Evolutionary conservation across 2,888 invertebrate species (phyloP).

Genomic region (Patella caerulea): DNA sequence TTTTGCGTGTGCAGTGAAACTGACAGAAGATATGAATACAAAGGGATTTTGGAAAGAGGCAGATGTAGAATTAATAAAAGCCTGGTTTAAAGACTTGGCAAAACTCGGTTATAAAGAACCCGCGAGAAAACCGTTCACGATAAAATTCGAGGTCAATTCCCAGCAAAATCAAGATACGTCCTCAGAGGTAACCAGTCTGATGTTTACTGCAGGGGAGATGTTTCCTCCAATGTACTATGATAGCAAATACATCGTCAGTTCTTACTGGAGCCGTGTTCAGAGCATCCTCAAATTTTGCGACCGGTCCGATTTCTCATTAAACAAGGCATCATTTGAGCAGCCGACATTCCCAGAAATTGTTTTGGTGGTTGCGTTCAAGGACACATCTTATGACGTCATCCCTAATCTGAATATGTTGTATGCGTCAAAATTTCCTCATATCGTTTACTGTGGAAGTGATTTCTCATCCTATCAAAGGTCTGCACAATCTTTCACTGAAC

Average conservation of each 20-base stretch:
- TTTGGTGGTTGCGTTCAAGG: constrained; percentile 20
- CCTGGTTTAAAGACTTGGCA: constrained; percentile 17
- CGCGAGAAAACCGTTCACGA: background rate
- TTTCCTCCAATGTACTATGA: constrained; percentile 8
- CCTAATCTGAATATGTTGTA: constrained; percentile 10
- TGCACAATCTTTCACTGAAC: background rate
- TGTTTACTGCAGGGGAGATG: background rate
- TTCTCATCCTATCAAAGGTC: background rate
- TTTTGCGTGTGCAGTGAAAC: constrained; percentile 38
- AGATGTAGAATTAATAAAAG: background rate
- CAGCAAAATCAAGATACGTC: constrained; percentile 11
- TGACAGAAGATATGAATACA: constrained; percentile 33
- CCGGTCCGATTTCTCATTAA: background rate
- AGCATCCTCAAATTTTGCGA: background rate
- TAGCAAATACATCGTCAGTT: background rate
- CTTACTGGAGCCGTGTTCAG: background rate
- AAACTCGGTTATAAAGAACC: constrained; percentile 21
- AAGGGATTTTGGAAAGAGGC: constrained; percentile 19
- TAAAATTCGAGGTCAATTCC: background rate
- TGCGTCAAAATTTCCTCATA: constrained; percentile 19
- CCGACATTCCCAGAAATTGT: constrained; percentile 15
- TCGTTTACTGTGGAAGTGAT: constrained; percentile 21
- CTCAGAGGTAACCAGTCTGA: constrained; percentile 32
- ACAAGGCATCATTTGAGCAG: background rate
- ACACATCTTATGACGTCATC: constrained; percentile 12